Evolutionary conservation across 2,797 vertebrate genomes (phyloP).

Genomic region (Mus spretus): DNA sequence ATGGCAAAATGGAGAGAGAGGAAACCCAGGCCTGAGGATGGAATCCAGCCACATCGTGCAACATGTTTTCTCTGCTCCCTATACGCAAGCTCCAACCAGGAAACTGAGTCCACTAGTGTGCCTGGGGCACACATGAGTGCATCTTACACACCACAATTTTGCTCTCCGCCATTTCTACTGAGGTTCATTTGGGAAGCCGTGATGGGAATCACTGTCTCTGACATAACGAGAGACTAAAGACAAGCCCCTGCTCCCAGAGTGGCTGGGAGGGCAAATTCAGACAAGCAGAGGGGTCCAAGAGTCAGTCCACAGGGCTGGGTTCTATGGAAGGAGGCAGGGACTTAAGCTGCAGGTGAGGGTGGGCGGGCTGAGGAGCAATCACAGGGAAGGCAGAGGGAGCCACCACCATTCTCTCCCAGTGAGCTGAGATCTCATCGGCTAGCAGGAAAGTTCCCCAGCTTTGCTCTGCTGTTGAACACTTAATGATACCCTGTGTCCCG

Average conservation of each 20-base stretch:
- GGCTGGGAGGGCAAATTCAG: background rate
- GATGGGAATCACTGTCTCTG: background rate
- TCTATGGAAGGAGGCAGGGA: background rate
- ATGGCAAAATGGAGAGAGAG: background rate
- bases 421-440: background rate
- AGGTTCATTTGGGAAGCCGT: background rate
- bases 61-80: background rate
- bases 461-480: background rate
- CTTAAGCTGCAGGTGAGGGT: background rate
- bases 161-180: background rate
- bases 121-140: background rate
- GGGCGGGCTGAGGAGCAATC: background rate
- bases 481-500: background rate
- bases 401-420: background rate
- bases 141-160: background rate
- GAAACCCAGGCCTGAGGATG: background rate
- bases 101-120: background rate
- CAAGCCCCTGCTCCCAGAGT: background rate
- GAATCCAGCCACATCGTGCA: accelerated
- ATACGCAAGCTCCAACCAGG: background rate
- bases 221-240: background rate
- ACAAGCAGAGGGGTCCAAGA: background rate
- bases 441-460: background rate
- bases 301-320: background rate
- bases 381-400: background rate